Evolutionary conservation across 2,797 vertebrate genomes (phyloP), one percentile per base, ranked within the genome.

Genomic region (Nasua narica): DNA sequence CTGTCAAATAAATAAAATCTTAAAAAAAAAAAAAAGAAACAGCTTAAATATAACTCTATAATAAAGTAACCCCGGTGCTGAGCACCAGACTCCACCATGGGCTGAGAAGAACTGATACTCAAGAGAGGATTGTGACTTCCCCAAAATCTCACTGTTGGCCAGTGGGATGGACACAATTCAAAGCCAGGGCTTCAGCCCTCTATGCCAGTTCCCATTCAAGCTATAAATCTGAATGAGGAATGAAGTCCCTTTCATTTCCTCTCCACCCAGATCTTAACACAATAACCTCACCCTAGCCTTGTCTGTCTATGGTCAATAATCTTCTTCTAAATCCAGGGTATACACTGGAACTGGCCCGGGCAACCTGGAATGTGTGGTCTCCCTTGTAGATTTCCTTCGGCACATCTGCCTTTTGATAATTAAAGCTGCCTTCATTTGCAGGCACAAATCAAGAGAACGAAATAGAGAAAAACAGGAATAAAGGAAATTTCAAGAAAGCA

Each of bases 401-500:
- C 5, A 46, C 13, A 90, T 32, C 1, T 72, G 2, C 40, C 35
- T 90, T 91, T 94, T 56, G 60, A 83, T 46, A 90, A 87, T 65
- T 84, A 93, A 85, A 90, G 5, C n/a, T 69, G 23, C 3, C 48
- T 52, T 11, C 76, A 48, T 50, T 87, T 62, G 62, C 16, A 69
- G 65, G 54, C 18, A 67, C 69, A 76, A 92, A 11, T 15, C 27
- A 83, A 95, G 48, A 83, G n/a, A 92, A 81, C 16, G 9, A 94
- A 84, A 86, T 77, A 90, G 4, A 90, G 50, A n/a, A 72, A 78
- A 89, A 79, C 69, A 83, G 15, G 43, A 72, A 69, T 78, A 77
- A 62, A 72, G 25, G 46, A 86, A 11, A 95, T 77, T 89, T 96
- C 29, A 54, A 79, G 58, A 87, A 96, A 85, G 32, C 62, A 74